A percentile compares a stretch with the other conserved stretches of the same genome.
phyloP scores from a whole-genome alignment of 2,113 vertebrate genomes.

The Calidris pugnax region DNA sequence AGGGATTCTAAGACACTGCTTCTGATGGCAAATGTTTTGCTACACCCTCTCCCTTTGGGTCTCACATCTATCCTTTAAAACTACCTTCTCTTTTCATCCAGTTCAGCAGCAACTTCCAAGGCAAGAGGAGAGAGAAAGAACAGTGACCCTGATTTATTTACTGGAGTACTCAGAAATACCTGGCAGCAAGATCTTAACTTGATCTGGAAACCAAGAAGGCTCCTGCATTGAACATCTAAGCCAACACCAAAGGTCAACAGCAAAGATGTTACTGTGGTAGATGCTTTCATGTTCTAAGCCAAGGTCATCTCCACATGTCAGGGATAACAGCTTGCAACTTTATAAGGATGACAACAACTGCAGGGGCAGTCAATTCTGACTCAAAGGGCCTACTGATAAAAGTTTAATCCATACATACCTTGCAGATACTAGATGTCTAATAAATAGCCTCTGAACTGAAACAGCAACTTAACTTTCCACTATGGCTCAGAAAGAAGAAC shows the following conservation, averaged over 20 bases:
- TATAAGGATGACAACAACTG: not conserved
- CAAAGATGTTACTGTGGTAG: not conserved
- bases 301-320: not conserved
- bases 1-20: not conserved
- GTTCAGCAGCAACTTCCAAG: not conserved
- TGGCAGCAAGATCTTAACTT: not conserved
- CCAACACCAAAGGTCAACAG: slow-evolving; percentile 1
- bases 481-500: not conserved
- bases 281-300: not conserved
- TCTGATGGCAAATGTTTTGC: not conserved
- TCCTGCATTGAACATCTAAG: not conserved
- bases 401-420: not conserved
- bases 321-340: not conserved
- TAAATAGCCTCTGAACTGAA: not conserved
- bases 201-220: not conserved
- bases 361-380: not conserved
- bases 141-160: not conserved
- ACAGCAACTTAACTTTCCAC: not conserved
- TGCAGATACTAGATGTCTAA: not conserved
- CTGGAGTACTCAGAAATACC: not conserved
- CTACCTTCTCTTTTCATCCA: not conserved
- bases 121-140: not conserved
- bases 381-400: not conserved
- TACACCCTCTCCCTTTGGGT: not conserved
- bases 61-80: not conserved